Evolutionary conservation across 2,888 invertebrate genomes (phyloP), one percentile per base, ranked within the genome.

Genomic region (Perizoma flavofasciatum): DNA sequence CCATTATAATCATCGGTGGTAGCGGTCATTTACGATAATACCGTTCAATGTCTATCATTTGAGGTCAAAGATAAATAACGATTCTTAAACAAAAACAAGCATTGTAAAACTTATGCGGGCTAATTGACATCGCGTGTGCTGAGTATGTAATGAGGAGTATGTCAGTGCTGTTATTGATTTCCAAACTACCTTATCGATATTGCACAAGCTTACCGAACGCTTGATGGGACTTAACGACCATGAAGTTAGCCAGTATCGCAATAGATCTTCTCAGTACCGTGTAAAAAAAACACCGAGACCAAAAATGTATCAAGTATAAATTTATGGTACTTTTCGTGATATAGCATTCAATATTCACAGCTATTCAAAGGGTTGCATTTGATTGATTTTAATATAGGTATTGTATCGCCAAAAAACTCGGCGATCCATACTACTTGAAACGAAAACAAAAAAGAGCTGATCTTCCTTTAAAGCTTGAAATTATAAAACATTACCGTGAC

Each of bases 61-160:
- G 68, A 74, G 81, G 81, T 78, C 79, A 85, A 76, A 79, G 67
- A 72, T 74, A 44, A 59, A 63, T 52, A 65, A 73, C 62, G 57
- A 67, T 74, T 73, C 66, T 71, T 76, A 81, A 77, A 83, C 80
- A 84, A 79, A 79, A 77, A 71, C 70, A 70, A 68, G 70, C 73
- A 72, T 77, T 81, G 80, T 83, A 75, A 76, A 79, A 76, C 77
- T 68, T 74, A 83, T 85, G 77, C 79, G 79, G 82, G 79, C 72
- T 85, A 85, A 85, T 86, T 81, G 80, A 77, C 78, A 79, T 72
- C 70, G 77, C 78, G 78, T 80, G 83, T 64, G 69, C 59, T 71
- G 79, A 73, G 72, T 83, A 72, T 73, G 68, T 64, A 78, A 83
- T 80, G 72, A 77, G 41, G 10, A 54, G 45, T 40, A 46, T 39